Percentiles rank a stretch among this genome's conserved stretches.
phyloP scores from a whole-genome alignment of 2,888 invertebrate species.

The Thecocarcelia acutangulata region DNA sequence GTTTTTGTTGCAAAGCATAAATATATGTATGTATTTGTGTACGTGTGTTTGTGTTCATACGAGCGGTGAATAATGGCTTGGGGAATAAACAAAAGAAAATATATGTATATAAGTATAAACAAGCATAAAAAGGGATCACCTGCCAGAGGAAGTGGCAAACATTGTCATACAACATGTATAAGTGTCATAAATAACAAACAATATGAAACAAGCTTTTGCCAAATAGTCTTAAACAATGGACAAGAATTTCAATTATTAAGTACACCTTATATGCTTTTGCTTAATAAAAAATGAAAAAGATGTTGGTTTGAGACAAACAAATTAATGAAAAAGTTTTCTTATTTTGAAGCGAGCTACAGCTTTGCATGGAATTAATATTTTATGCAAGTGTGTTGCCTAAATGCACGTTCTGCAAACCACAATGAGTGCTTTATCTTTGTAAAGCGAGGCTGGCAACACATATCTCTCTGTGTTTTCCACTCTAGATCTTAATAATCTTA shows the following conservation, averaged over 20 bases:
- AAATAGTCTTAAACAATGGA: slow-evolving; percentile 4
- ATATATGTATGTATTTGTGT: background rate
- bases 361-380: no score
- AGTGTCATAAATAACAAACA: slow-evolving; percentile 39
- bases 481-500: no score
- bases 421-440: no score
- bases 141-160: background rate
- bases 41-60: background rate
- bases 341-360: no score
- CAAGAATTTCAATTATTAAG: slow-evolving; percentile 23
- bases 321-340: no score
- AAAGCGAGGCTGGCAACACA: no score
- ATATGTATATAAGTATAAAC: background rate
- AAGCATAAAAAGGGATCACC: background rate
- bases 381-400: no score
- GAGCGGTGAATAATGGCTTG: slow-evolving; percentile 19
- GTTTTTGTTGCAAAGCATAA: background rate
- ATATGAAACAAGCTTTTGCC: background rate
- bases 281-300: background rate
- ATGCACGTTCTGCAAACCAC: no score
- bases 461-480: no score
- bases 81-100: slow-evolving; percentile 30
- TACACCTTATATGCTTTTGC: background rate
- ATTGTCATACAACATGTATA: slow-evolving; percentile 7
- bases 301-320: background rate